Base-by-base conservation (phyloP, 2,113 vertebrate genomes). In the Pyrgilauda ruficollis region DNA sequence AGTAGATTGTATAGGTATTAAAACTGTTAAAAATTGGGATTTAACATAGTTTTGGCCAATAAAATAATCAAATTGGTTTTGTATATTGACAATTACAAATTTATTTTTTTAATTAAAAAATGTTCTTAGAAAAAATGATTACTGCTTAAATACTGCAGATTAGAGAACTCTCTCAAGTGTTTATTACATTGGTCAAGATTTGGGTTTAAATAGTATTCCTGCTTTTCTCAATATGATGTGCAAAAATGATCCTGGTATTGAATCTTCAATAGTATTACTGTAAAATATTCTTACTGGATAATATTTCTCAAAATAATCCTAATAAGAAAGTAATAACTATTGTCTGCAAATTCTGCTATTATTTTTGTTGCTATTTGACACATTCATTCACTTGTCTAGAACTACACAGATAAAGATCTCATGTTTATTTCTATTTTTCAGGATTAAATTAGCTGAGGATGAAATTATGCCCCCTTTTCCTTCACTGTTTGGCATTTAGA, bases 11-110 rank as follows among this genome's bases (percentile, higher is more conserved):
- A 15, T 10, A 66, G 5, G 4, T 53, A 19, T 3, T 10, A 70
- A 77, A 69, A 64, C 43, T 46, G 7, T 43, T 26, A 89, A 89
- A 14, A 22, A 55, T 47, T 63, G 39, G 6, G 11, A 35, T 73
- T 76, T 82, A 4, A 22, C 13, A 7, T 7, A 1, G 0, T 35
- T 93, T 81, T 66, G 8, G 4, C 3, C 3, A 15, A 47, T 46
- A 53, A 59, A 83, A 73, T 10, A 11, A 66, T 3, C 3, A 81
- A 63, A 61, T 37, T 11, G 13, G 13, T 58, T 68, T 61, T 74
- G 13, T 33, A 33, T 3, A 47, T 41, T 43, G 12, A 22, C 5
- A 84, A 37, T 24, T 70, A 2, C 7, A 46, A 3, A 13, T 56
- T 47, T 21, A 6, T 27, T 37, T 68, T 53, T 58, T 69, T 11